Conservation (phyloP, 2,797 vertebrate genomes). For the Manis crassicaudata region DNA sequence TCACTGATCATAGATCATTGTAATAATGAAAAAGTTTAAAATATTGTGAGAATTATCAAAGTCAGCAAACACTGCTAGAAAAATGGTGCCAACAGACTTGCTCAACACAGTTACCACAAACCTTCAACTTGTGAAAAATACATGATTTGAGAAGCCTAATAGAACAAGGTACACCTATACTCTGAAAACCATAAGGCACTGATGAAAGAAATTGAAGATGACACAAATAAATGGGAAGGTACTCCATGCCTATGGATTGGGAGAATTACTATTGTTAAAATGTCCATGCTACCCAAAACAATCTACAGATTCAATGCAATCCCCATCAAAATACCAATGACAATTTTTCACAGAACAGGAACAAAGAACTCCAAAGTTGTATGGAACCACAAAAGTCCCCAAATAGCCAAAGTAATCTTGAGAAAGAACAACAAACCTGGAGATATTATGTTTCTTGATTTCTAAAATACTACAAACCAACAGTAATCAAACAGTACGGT, state of each 20-base stretch:
- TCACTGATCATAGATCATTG: background rate
- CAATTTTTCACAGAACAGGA: background rate
- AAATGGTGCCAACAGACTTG: background rate
- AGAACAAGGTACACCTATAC: background rate
- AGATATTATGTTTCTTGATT: background rate
- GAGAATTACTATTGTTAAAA: background rate
- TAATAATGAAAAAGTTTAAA: background rate
- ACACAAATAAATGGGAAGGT: background rate
- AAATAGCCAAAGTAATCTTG: background rate
- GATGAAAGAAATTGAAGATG: background rate
- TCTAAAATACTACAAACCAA: background rate
- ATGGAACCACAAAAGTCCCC: background rate
- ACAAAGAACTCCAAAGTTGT: background rate
- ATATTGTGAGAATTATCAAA: background rate
- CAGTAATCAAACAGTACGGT: background rate
- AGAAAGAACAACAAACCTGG: background rate
- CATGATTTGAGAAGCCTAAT: background rate
- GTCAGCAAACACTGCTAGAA: background rate
- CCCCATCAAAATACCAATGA: background rate
- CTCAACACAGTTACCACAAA: background rate
- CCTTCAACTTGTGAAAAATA: background rate
- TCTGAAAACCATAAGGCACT: background rate
- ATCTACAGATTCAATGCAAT: background rate
- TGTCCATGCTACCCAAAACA: background rate
- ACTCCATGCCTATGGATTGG: background rate